Percentiles rank a stretch among this genome's conserved stretches.
These are phyloP conservation scores for Synergus umbraculus DNA, from an alignment of 2,888 invertebrate species.

Conservation along the genomic window DNA sequence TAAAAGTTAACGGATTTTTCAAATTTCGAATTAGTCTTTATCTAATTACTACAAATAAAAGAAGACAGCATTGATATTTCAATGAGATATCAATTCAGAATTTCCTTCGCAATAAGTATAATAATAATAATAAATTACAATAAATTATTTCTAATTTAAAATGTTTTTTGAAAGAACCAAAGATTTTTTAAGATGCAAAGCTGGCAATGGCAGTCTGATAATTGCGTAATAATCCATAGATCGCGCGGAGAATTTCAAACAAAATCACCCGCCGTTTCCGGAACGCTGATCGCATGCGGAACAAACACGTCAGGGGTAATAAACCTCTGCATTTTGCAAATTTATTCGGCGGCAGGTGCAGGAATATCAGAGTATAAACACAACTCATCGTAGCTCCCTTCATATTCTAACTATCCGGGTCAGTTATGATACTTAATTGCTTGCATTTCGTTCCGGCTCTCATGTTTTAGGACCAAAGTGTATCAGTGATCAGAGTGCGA, in stretches of 20 bases:
- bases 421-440: slow-evolving; percentile 45
- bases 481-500: background rate
- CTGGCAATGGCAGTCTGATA: background rate
- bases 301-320: slow-evolving; percentile 51
- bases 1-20: background rate
- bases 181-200: background rate
- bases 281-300: slow-evolving; percentile 55
- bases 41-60: too few species aligned
- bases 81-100: too few species aligned
- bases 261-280: slow-evolving; percentile 48
- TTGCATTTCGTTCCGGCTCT: slow-evolving; percentile 19
- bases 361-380: slow-evolving; percentile 1
- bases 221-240: slow-evolving; percentile 17
- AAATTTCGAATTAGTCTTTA: background rate
- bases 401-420: slow-evolving; percentile 45
- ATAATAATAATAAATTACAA: too few species aligned
- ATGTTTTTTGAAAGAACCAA: background rate
- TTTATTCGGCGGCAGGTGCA: slow-evolving; percentile 12
- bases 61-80: too few species aligned
- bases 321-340: slow-evolving; percentile 48
- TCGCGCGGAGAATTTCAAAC: background rate
- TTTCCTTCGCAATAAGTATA: too few species aligned
- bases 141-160: background rate
- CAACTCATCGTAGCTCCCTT: slow-evolving; percentile 37
- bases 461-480: background rate